These are phyloP conservation scores for Artemia sinica DNA, from an alignment of 2,888 invertebrate genomes.

Conservation along the genomic window DNA sequence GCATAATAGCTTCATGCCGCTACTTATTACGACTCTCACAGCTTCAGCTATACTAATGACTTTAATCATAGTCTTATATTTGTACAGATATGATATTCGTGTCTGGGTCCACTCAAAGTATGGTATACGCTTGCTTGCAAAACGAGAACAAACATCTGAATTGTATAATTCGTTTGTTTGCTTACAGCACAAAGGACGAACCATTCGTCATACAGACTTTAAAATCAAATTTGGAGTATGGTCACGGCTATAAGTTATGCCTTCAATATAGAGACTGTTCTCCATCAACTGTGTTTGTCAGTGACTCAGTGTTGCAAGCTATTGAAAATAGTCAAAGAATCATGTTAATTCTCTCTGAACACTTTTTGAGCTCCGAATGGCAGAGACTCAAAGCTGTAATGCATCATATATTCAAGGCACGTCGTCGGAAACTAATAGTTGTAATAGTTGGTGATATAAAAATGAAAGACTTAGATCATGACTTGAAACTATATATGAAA, in stretches of 20 bases:
- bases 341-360: conserved; percentile 68
- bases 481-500: conserved; percentile 66
- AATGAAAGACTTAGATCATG: conserved; percentile 63
- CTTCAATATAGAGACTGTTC: conserved; percentile 62
- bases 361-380: conserved; percentile 76
- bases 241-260: conserved; percentile 64
- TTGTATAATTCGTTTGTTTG: conserved; percentile 78
- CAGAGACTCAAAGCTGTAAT: conserved; percentile 69
- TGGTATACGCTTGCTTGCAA: conserved; percentile 53
- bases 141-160: conserved; percentile 33
- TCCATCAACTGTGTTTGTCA: conserved; percentile 48
- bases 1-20: conserved; percentile 43
- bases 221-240: conserved; percentile 58
- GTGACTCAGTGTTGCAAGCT: conserved; percentile 70
- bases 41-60: conserved; percentile 44
- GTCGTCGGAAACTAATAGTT: conserved; percentile 49
- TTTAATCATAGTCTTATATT: conserved; percentile 48
- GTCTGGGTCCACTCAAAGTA: conserved; percentile 67
- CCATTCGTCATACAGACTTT: conserved; percentile 67
- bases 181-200: conserved; percentile 75
- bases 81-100: conserved; percentile 59
- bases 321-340: conserved; percentile 68
- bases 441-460: conserved; percentile 66
- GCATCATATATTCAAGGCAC: conserved; percentile 61
- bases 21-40: conserved; percentile 50